Base-by-base conservation (phyloP, 2,113 vertebrate species). In the Colaptes auratus region DNA sequence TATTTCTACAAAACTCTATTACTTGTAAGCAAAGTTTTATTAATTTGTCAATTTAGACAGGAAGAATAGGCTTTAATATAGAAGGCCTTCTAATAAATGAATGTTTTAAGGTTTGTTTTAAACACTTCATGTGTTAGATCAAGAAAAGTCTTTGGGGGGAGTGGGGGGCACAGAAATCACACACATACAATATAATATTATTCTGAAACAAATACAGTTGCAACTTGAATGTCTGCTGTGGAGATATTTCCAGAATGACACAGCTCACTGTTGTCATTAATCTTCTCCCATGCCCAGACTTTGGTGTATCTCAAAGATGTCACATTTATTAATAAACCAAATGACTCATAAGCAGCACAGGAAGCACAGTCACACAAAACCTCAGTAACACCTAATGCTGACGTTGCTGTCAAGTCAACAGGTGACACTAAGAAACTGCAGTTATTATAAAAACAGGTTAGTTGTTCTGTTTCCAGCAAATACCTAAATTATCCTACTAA, bases 281-380 rank as follows among this genome's bases (percentile, higher is more conserved):
- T 63, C 42, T 80, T 77, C 64, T 56, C 27, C 50, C 16, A 31
- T n/a, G 39, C 11, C 56, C 24, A 90, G 75, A 79, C 56, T 46
- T 72, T 3, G 20, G 35, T 77, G 6, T 50, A 66, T 28, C 72
- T 80, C 77, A 55, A 83, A 86, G 55, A 80, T 80, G 67, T 42
- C 48, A 48, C 14, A 15, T 73, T 56, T 75, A 91, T 88, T 94
- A 93, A 93, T 90, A 90, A 92, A 86, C 15, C 48, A 66, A 71
- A 88, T 83, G 58, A 92, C 70, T 94, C 77, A 83, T 23, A 10
- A 81, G n/a, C 44, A 84, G 48, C 70, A 88, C n/a, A 91, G 72
- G 64, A 89, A 72, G 16, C 75, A 53, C 61, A 48, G 33, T 28
- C 31, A 35, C 67, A 59, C 18, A 87, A 91, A 71, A 85, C 27